phyloP scores from a whole-genome alignment of 1,140 invertebrate genomes.

The Agrypnia vestita region DNA sequence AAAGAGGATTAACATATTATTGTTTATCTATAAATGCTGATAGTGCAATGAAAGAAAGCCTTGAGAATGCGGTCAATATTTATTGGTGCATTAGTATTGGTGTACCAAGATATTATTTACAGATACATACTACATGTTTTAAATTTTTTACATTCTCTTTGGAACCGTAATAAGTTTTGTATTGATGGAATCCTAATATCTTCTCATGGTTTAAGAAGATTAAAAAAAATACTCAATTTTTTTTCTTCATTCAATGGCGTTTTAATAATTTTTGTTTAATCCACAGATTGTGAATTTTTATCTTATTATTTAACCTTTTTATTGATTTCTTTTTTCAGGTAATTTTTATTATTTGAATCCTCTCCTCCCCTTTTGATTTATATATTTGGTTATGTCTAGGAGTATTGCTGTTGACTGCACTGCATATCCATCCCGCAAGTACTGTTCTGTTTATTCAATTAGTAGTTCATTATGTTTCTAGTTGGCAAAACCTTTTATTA shows the following conservation, averaged over 20 bases:
- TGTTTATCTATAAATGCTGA: too few species aligned
- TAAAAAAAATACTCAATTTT: too few species aligned
- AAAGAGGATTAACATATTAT: too few species aligned
- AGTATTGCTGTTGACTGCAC: conserved; percentile 40
- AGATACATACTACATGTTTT: too few species aligned
- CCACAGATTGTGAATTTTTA: conserved; percentile 1
- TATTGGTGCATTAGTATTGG: too few species aligned
- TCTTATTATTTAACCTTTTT: conserved; percentile 23
- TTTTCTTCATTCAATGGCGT: not conserved
- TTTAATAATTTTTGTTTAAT: not conserved
- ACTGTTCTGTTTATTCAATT: conserved; percentile 18
- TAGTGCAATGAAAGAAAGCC: too few species aligned
- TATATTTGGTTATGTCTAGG: conserved; percentile 40
- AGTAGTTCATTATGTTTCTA: conserved; percentile 48
- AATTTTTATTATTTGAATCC: conserved; percentile 39
- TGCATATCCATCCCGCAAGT: conserved; percentile 48
- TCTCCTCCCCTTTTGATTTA: conserved; percentile 51
- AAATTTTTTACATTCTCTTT: too few species aligned
- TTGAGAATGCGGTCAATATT: too few species aligned
- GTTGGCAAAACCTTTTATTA: conserved; percentile 7
- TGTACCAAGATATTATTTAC: too few species aligned
- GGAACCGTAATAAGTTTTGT: too few species aligned
- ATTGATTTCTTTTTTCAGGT: conserved; percentile 51
- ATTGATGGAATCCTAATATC: too few species aligned
- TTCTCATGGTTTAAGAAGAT: too few species aligned